Evolutionary conservation across 2,888 invertebrate species (phyloP).

Genomic region (Amphipoea oculea): DNA sequence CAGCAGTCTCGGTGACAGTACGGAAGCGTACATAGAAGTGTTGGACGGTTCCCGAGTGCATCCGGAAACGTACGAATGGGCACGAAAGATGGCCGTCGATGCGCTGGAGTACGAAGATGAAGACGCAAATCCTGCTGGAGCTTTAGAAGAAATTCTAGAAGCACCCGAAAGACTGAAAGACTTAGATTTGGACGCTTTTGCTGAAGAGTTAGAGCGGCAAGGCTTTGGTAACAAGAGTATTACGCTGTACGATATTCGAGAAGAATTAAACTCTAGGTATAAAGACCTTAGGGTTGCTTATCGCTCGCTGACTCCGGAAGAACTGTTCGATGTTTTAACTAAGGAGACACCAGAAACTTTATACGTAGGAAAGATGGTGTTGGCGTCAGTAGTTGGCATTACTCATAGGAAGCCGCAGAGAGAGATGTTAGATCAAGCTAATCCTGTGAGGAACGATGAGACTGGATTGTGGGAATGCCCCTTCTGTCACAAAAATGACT

Average conservation of each 20-base stretch:
- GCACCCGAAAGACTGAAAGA: conserved; percentile 98
- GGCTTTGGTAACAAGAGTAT: conserved; percentile 97
- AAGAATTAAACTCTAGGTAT: conserved; percentile 98
- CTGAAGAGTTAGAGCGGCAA: conserved; percentile 98
- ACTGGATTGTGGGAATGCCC: conserved; percentile 99
- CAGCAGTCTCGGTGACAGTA: conserved; percentile 97
- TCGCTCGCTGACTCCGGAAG: conserved; percentile 95
- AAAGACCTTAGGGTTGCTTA: conserved; percentile 96
- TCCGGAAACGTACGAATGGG: conserved; percentile 99
- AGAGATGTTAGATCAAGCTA: conserved; percentile 98
- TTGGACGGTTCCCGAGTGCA: conserved; percentile 99
- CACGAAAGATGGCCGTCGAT: conserved; percentile 99
- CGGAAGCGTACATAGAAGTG: conserved; percentile 98
- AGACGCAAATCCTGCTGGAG: conserved; percentile 98
- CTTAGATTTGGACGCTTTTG: conserved; percentile 99
- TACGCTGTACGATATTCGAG: conserved; percentile 98
- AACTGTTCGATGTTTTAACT: conserved; percentile 98
- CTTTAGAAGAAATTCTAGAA: conserved; percentile 99
- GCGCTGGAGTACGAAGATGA: conserved; percentile 99
- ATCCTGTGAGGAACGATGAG: conserved; percentile 98
- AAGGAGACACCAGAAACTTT: conserved; percentile 99
- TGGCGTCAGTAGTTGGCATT: conserved; percentile 95
- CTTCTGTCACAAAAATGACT: conserved; percentile 98
- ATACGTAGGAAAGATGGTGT: conserved; percentile 96
- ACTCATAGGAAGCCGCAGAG: conserved; percentile 96